phyloP scores from a whole-genome alignment of 2,113 vertebrate genomes.

The Dunckerocampus dactyliophorus region DNA sequence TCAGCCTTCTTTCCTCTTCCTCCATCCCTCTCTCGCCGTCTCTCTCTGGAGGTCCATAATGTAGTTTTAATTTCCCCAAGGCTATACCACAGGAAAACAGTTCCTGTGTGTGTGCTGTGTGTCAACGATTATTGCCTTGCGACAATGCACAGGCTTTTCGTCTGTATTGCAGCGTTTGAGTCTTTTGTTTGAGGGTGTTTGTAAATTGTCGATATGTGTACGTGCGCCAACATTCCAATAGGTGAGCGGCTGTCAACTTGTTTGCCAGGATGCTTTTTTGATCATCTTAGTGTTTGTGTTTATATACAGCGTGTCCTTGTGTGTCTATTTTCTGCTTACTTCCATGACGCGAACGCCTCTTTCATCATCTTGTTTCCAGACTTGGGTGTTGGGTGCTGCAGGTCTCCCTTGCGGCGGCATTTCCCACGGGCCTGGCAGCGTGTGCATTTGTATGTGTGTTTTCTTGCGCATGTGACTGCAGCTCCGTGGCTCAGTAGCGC shows the following conservation, averaged over 20 bases:
- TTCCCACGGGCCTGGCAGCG: conserved; percentile 35
- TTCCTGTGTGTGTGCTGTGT: conserved; percentile 53
- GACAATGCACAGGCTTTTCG: conserved; percentile 46
- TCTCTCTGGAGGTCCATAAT: conserved; percentile 78
- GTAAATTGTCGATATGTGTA: background rate
- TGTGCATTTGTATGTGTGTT: conserved; percentile 18
- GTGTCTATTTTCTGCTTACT: conserved; percentile 31
- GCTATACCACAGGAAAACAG: conserved; percentile 75
- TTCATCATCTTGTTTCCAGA: conserved; percentile 67
- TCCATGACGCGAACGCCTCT: conserved; percentile 54
- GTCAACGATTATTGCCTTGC: conserved; percentile 56
- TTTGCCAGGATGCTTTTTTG: conserved; percentile 24
- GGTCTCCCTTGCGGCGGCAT: conserved; percentile 35
- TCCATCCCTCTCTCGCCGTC: conserved; percentile 57
- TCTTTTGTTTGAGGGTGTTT: conserved; percentile 21
- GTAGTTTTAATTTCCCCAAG: conserved; percentile 81
- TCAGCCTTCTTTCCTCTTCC: conserved; percentile 43
- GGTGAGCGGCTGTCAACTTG: conserved; percentile 51
- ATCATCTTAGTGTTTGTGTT: conserved; percentile 11
- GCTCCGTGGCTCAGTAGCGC: conserved; percentile 34
- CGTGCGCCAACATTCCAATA: conserved; percentile 22
- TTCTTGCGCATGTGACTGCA: conserved; percentile 20
- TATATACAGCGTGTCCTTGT: background rate
- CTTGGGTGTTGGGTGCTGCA: conserved; percentile 61
- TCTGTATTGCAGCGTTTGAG: conserved; percentile 50